These are phyloP conservation scores for Paedocypris micromegethes DNA, from an alignment of 2,797 vertebrate species.

Conservation along the genomic window DNA sequence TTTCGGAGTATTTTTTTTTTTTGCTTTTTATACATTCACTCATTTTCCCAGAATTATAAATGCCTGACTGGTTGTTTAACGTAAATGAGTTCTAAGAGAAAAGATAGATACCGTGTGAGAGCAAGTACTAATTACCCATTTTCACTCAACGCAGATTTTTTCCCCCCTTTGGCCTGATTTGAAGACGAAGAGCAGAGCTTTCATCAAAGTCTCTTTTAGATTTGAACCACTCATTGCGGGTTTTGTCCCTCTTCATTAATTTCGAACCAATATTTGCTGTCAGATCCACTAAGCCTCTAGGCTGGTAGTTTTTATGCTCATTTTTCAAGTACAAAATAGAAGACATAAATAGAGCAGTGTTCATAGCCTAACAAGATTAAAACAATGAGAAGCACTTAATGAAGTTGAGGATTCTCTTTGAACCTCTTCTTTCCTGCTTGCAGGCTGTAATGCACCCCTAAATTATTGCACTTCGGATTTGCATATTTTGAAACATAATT, in stretches of 20 bases:
- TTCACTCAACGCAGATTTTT: neutral
- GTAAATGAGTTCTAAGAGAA: slow-evolving; percentile 18
- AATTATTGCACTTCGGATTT: slow-evolving; percentile 63
- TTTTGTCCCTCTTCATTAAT: slow-evolving; percentile 38
- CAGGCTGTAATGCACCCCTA: slow-evolving; percentile 51
- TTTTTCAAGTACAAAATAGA: slow-evolving; percentile 60
- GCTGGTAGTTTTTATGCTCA: slow-evolving; percentile 49
- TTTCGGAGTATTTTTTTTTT: slow-evolving; percentile 14
- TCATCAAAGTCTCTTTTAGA: slow-evolving; percentile 12
- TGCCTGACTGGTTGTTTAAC: slow-evolving; percentile 14
- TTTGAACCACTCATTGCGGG: slow-evolving; percentile 12
- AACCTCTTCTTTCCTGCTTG: slow-evolving; percentile 59
- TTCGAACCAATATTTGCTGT: slow-evolving; percentile 39
- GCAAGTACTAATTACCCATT: slow-evolving; percentile 15
- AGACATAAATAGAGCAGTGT: slow-evolving; percentile 61
- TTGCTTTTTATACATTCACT: slow-evolving; percentile 5
- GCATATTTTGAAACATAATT: slow-evolving; percentile 36
- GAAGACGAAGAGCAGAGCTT: slow-evolving; percentile 14
- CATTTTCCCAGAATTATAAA: slow-evolving; percentile 22
- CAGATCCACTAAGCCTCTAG: slow-evolving; percentile 46
- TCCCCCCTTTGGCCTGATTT: slow-evolving; percentile 6
- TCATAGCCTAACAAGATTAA: slow-evolving; percentile 64
- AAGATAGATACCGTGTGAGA: slow-evolving; percentile 24
- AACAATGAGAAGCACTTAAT: slow-evolving; percentile 68
- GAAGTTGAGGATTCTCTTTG: slow-evolving; percentile 64